Evolutionary conservation across 2,113 vertebrate species (phyloP).

Genomic region (Henicopernis longicauda): DNA sequence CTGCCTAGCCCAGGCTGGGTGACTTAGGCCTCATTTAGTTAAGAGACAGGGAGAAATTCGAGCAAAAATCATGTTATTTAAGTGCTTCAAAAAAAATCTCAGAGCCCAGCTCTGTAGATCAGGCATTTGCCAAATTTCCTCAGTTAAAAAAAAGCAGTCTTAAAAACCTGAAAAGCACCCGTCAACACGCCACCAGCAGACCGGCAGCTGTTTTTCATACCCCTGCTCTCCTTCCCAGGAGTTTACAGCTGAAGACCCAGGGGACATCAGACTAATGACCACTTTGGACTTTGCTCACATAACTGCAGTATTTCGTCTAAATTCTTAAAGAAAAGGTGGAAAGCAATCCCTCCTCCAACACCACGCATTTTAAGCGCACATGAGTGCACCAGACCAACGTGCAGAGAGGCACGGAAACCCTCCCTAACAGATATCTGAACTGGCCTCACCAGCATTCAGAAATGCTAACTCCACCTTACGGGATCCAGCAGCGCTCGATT

Average conservation of each 20-base stretch:
- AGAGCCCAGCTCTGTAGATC: background rate
- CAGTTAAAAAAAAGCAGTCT: background rate
- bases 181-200: fast-evolving
- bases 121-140: background rate
- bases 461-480: background rate
- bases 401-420: background rate
- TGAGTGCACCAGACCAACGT: fast-evolving
- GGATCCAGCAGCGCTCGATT: background rate
- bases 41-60: background rate
- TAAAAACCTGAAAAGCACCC: background rate
- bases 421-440: fast-evolving
- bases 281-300: background rate
- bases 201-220: background rate
- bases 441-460: background rate
- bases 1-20: background rate
- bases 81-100: background rate
- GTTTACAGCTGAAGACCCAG: background rate
- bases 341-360: background rate
- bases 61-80: background rate
- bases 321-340: background rate
- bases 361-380: fast-evolving
- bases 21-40: background rate
- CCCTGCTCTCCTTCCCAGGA: background rate
- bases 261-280: fast-evolving
- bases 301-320: background rate